These are phyloP conservation scores for Leptopilina boulardi DNA, from an alignment of 1,140 invertebrate genomes.

Conservation along the genomic window DNA sequence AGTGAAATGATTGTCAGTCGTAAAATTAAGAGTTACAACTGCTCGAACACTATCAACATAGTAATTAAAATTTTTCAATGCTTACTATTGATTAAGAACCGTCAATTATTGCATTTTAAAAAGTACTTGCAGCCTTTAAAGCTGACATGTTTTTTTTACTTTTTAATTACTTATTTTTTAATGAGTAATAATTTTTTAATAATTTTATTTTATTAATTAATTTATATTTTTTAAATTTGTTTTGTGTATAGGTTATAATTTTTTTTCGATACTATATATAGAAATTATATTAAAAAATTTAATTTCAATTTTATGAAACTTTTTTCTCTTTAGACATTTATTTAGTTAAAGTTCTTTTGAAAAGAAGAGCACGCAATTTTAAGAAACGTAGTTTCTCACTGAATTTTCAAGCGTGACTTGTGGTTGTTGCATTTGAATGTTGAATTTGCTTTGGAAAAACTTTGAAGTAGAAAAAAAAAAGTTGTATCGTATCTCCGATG, in stretches of 20 bases:
- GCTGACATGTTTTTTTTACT: too few species aligned
- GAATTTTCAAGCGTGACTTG: neutral
- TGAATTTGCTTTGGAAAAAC: neutral
- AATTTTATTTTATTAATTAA: too few species aligned
- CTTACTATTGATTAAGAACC: neutral
- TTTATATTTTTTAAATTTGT: too few species aligned
- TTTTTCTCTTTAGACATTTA: neutral
- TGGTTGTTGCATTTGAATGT: slow-evolving; percentile 23
- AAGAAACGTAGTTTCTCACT: neutral
- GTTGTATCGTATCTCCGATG: neutral
- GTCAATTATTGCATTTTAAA: neutral
- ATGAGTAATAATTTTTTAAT: too few species aligned
- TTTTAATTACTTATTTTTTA: too few species aligned
- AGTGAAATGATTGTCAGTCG: neutral
- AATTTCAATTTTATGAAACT: neutral
- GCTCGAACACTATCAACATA: neutral
- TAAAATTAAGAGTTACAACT: neutral
- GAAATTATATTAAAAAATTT: too few species aligned
- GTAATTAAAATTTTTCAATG: neutral
- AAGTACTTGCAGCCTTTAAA: too few species aligned
- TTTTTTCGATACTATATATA: too few species aligned
- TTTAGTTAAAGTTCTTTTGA: neutral
- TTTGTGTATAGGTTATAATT: too few species aligned
- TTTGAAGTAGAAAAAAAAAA: neutral
- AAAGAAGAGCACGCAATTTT: slow-evolving; percentile 2